A percentile compares a stretch with the other conserved stretches of the same genome.
Evolutionary conservation across 2,113 vertebrate genomes (phyloP).

Genomic region (Sminthopsis crassicaudata): DNA sequence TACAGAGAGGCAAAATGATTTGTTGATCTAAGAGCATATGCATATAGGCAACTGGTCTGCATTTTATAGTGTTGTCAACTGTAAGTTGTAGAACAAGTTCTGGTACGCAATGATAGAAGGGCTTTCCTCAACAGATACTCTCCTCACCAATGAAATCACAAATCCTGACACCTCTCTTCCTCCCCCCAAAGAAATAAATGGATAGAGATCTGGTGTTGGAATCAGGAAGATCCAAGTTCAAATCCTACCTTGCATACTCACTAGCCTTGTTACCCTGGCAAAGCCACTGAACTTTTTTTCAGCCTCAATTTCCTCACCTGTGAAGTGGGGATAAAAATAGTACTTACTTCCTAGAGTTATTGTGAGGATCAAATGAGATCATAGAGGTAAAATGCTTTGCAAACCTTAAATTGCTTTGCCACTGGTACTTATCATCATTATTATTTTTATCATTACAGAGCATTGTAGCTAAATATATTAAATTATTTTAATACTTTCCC

Average conservation of each 20-base stretch:
- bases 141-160: not conserved
- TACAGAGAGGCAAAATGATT: not conserved
- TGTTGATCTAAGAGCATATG: not conserved
- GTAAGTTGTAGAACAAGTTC: not conserved
- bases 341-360: not conserved
- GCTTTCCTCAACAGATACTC: not conserved
- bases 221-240: not conserved
- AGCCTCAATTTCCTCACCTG: not conserved
- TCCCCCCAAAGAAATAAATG: not conserved
- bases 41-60: not conserved
- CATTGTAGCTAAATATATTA: not conserved
- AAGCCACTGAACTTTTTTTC: not conserved
- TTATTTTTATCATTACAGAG: not conserved
- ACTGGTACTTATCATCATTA: not conserved
- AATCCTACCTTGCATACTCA: not conserved
- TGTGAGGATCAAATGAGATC: not conserved
- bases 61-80: not conserved
- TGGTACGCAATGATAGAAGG: not conserved
- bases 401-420: not conserved
- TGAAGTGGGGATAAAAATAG: not conserved
- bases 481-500: not conserved
- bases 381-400: not conserved
- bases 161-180: not conserved
- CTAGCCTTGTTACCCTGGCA: not conserved
- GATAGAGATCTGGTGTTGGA: not conserved